Evolutionary conservation across 2,888 invertebrate genomes (phyloP).

Genomic region (Hyposoter didymator): DNA sequence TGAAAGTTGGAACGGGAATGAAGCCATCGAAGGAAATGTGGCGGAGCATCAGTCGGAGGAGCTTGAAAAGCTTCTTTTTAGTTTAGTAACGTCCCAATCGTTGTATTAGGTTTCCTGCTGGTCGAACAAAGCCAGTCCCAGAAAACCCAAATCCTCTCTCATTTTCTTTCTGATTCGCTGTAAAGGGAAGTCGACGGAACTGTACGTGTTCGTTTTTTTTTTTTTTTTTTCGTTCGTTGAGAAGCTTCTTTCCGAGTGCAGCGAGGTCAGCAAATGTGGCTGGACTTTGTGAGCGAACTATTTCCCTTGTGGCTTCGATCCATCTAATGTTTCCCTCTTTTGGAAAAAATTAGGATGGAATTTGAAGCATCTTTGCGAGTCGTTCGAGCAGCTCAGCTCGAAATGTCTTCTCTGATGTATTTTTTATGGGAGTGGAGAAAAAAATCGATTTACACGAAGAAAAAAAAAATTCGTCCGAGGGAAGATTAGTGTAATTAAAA

Average conservation of each 20-base stretch:
- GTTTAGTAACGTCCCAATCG: slow-evolving; percentile 38
- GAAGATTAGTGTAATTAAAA: not conserved
- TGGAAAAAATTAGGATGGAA: slow-evolving; percentile 42
- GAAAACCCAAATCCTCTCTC: slow-evolving; percentile 48
- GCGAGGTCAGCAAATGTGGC: slow-evolving; percentile 53
- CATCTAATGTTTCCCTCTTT: not conserved
- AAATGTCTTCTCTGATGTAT: not conserved
- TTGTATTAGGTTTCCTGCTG: slow-evolving; percentile 54
- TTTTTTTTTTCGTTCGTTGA: not conserved
- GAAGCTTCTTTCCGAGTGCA: slow-evolving; percentile 50
- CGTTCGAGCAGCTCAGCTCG: slow-evolving; percentile 28
- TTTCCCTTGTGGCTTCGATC: slow-evolving; percentile 40
- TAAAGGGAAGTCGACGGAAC: slow-evolving; percentile 12
- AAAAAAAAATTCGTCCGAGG: not conserved
- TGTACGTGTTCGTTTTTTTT: not conserved
- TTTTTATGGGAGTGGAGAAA: not conserved
- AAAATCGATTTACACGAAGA: not conserved
- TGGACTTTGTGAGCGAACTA: slow-evolving; percentile 31
- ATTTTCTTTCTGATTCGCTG: slow-evolving; percentile 41
- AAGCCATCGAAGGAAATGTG: slow-evolving; percentile 56
- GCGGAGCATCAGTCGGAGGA: slow-evolving; percentile 36
- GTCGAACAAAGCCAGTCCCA: slow-evolving; percentile 45
- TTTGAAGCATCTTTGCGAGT: slow-evolving; percentile 20
- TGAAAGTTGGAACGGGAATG: slow-evolving; percentile 28
- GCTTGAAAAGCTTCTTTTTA: slow-evolving; percentile 48